These are phyloP conservation scores for Agelas oroides DNA, from an alignment of 37 sponge, comb jelly and placozoan species.

Conservation along the genomic window DNA sequence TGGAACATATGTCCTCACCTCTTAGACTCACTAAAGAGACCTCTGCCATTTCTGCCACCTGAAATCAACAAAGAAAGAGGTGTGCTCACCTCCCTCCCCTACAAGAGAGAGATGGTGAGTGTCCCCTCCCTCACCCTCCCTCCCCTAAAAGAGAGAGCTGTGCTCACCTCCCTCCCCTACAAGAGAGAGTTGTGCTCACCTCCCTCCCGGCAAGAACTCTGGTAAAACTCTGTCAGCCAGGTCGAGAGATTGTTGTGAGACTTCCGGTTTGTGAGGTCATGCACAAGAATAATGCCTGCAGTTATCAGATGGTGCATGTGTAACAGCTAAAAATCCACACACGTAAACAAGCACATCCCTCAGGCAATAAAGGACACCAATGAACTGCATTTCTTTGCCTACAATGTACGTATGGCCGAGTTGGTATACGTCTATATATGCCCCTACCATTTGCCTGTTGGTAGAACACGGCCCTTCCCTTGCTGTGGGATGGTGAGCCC, in stretches of 20 bases:
- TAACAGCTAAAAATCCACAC: too few species aligned
- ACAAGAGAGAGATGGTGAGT: too few species aligned
- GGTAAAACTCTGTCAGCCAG: constrained; percentile 86
- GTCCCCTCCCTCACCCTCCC: too few species aligned
- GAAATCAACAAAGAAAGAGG: too few species aligned
- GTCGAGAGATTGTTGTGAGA: constrained; percentile 85
- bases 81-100: too few species aligned
- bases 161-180: not conserved
- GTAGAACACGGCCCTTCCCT: constrained; percentile 86
- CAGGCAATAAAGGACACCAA: too few species aligned
- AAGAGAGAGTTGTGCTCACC: not conserved
- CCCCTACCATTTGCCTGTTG: constrained; percentile 78
- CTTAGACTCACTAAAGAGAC: not conserved
- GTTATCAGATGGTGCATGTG: too few species aligned
- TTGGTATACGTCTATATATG: too few species aligned
- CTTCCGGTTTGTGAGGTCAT: constrained; percentile 96
- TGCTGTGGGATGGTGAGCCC: constrained; percentile 79
- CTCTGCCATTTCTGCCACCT: too few species aligned
- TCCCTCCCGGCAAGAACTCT: not conserved
- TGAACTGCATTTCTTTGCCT: not conserved
- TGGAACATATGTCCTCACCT: not conserved
- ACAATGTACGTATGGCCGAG: not conserved
- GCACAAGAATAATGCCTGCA: constrained; percentile 91
- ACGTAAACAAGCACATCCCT: not conserved
- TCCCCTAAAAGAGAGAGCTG: too few species aligned